Evolutionary conservation across 2,888 invertebrate genomes (phyloP).

Genomic region (Drosophila birchii): DNA sequence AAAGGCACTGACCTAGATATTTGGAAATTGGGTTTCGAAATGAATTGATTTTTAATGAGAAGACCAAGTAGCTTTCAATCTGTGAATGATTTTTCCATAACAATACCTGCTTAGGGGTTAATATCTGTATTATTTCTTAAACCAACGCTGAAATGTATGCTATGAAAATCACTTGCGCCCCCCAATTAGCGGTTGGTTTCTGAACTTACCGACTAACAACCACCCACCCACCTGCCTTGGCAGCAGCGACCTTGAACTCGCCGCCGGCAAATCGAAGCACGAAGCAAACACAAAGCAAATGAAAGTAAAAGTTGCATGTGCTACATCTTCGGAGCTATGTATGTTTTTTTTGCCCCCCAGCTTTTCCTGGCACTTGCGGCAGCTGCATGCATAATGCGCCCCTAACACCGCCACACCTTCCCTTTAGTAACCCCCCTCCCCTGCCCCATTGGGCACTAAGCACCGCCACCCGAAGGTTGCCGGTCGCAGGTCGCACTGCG

Average conservation of each 20-base stretch:
- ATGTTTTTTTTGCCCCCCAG: conserved; percentile 4
- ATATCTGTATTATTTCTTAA: background rate
- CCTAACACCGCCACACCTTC: conserved; percentile 10
- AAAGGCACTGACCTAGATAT: background rate
- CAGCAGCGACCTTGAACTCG: conserved; percentile 67
- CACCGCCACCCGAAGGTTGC: conserved; percentile 5
- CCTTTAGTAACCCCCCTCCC: background rate
- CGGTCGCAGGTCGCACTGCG: conserved; percentile 50
- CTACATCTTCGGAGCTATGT: conserved; percentile 39
- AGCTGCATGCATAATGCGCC: conserved; percentile 75
- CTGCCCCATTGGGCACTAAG: background rate
- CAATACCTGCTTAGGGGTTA: background rate
- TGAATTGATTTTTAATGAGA: too few relatives aligned
- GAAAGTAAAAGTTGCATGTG: conserved; percentile 73
- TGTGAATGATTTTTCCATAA: background rate
- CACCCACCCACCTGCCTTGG: conserved; percentile 9
- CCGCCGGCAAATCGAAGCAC: conserved; percentile 72
- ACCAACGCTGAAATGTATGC: conserved; percentile 57
- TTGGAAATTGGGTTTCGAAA: too few relatives aligned
- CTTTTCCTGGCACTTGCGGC: conserved; percentile 55
- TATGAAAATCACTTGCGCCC: conserved; percentile 12
- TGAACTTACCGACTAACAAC: too few relatives aligned
- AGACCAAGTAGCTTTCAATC: background rate
- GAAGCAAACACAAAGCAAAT: conserved; percentile 62
- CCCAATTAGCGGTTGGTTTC: conserved; percentile 31